Evolutionary conservation across 2,113 vertebrate genomes (phyloP).

Genomic region (Dromaius novaehollandiae): DNA sequence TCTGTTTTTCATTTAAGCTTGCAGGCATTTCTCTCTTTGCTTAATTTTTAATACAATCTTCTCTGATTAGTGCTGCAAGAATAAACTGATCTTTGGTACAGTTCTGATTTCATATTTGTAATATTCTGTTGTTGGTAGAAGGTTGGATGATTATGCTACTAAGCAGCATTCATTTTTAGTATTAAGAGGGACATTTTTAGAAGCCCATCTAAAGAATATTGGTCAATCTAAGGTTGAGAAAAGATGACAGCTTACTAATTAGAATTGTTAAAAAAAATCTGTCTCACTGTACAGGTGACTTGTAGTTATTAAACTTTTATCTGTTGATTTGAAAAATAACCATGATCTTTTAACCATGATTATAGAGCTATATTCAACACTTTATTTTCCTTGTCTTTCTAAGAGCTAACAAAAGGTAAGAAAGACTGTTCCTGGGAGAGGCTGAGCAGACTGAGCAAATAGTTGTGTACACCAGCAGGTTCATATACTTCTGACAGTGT

Average conservation of each 20-base stretch:
- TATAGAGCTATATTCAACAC: background rate
- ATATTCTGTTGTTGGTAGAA: constrained; percentile 1
- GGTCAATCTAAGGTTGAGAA: background rate
- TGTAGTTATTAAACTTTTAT: constrained; percentile 40
- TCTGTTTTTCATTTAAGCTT: background rate
- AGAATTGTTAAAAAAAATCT: background rate
- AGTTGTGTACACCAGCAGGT: background rate
- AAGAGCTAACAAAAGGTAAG: background rate
- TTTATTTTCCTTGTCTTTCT: background rate
- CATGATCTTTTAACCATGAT: background rate
- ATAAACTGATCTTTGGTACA: background rate
- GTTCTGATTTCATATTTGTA: background rate
- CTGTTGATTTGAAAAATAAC: constrained; percentile 12
- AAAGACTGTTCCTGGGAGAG: background rate
- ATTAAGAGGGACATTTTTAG: background rate
- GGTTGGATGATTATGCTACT: background rate
- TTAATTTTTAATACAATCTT: background rate
- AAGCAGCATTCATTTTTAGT: background rate
- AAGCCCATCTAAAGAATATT: background rate
- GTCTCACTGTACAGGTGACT: constrained; percentile 24
- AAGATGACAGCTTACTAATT: constrained; percentile 11
- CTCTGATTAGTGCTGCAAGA: background rate
- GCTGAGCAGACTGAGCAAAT: background rate
- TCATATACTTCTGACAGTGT: background rate
- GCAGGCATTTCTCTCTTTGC: background rate